Base-by-base conservation (phyloP, 1,140 invertebrate species). In the Prorops nasuta region DNA sequence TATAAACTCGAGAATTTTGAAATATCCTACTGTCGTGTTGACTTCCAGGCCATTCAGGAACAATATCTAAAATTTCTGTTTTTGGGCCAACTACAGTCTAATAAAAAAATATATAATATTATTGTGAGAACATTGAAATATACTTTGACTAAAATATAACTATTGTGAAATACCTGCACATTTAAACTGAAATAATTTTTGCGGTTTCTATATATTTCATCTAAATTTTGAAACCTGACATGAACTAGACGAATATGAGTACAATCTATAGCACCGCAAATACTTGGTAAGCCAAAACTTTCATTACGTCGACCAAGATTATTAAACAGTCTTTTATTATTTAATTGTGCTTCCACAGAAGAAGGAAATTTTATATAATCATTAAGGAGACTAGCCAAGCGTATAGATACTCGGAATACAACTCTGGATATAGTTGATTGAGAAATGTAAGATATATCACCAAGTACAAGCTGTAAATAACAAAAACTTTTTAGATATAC, bases 1-100 rank as follows among this genome's bases (percentile, higher is more conserved):
- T 47, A 36, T 36, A 47, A 14, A 61, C 6, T 40, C 34, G 14
- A 3, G 59, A 58, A 48, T 55, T 61, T 44, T 58, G 53, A 35
- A 61, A 58, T 19, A 61, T 61, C 12, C 58, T n/a, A 20, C 58
- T 61, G 46, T 58, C 58, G 38, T 61, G 58, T n/a, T 41, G 17
- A 34, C 55, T 52, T n/a, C 51, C 52, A 8, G 58, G 55, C 55
- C 51, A 61, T 50, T 61, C 44, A 38, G 55, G 55, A 1, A 61
- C 51, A 24, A 58, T 37, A 16, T 40, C 46, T 9, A 49, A 24
- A 43, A 1, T 19, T 3, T 36, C 40, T 34, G 41, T 47, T 14
- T 44, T 28, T 22, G 54, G 54, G 10, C 54, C 52, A 42, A 54
- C 52, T 32, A 59, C 43, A 6, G 24, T 28, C 24, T 28, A 28